Evolutionary conservation across 2,113 vertebrate species (phyloP).

Genomic region (Ifrita kowaldi): DNA sequence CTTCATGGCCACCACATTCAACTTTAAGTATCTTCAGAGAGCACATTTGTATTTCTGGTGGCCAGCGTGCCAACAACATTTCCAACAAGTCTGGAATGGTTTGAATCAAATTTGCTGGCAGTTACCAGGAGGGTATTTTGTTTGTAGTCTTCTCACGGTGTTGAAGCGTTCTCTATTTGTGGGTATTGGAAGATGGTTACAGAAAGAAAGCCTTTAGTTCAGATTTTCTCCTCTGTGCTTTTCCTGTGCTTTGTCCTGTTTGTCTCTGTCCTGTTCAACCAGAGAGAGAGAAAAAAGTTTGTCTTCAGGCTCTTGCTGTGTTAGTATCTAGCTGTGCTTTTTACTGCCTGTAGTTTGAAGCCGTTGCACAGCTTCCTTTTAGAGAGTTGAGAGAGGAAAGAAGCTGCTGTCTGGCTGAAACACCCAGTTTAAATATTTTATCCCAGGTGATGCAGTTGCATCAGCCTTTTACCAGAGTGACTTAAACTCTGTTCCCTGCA

Average conservation of each 20-base stretch:
- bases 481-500: background rate
- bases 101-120: conserved; percentile 36
- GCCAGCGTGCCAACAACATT: background rate
- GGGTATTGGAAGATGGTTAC: background rate
- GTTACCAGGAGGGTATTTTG: background rate
- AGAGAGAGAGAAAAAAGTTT: background rate
- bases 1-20: background rate
- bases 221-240: background rate
- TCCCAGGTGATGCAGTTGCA: background rate
- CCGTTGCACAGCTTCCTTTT: background rate
- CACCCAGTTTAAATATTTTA: background rate
- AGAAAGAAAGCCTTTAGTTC: background rate
- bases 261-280: background rate
- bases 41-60: background rate
- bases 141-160: conserved; percentile 1
- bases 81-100: background rate
- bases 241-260: background rate
- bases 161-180: background rate
- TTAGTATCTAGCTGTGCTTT: background rate
- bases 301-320: background rate
- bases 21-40: background rate
- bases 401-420: background rate
- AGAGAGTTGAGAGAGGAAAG: background rate
- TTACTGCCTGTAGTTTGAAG: background rate
- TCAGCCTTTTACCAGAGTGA: background rate